Evolutionary conservation across 2,797 vertebrate genomes (phyloP).

Genomic region (Xiphorhynchus erythropygius): DNA sequence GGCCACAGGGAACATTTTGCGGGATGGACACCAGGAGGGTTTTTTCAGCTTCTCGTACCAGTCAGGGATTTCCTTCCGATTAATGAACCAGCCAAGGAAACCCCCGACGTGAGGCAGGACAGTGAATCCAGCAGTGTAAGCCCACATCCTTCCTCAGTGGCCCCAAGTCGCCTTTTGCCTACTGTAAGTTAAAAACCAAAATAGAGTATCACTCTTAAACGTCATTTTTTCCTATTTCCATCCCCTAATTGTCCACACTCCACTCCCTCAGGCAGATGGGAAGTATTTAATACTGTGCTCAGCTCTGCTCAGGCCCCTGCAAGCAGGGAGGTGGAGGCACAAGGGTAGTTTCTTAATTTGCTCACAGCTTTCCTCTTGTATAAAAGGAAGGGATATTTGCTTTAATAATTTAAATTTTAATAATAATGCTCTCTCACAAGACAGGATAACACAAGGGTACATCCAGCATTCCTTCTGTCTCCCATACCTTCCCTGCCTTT

Average conservation of each 20-base stretch:
- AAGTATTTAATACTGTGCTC: not conserved
- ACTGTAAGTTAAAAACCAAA: not conserved
- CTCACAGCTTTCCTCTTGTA: not conserved
- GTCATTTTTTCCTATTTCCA: not conserved
- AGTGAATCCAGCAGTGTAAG: slow-evolving; percentile 64
- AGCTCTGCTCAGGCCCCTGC: not conserved
- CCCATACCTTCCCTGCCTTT: not conserved
- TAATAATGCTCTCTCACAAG: not conserved
- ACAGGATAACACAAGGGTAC: not conserved
- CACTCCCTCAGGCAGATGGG: not conserved
- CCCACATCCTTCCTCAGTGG: slow-evolving; percentile 58
- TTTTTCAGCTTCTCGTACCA: slow-evolving; percentile 73
- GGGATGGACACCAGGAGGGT: slow-evolving; percentile 70
- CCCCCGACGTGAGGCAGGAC: slow-evolving; percentile 73
- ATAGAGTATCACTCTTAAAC: not conserved
- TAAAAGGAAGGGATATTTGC: not conserved
- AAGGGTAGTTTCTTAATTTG: not conserved
- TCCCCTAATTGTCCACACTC: not conserved
- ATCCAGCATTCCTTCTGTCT: not conserved
- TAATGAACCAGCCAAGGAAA: slow-evolving; percentile 69
- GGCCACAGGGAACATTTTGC: slow-evolving; percentile 58
- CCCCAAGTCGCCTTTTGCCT: not conserved
- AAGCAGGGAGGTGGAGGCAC: not conserved
- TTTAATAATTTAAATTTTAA: too few species aligned
- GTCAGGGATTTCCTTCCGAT: not conserved